Base-by-base conservation (phyloP, 2,888 invertebrate species). In the Platerodrilus igneus region DNA sequence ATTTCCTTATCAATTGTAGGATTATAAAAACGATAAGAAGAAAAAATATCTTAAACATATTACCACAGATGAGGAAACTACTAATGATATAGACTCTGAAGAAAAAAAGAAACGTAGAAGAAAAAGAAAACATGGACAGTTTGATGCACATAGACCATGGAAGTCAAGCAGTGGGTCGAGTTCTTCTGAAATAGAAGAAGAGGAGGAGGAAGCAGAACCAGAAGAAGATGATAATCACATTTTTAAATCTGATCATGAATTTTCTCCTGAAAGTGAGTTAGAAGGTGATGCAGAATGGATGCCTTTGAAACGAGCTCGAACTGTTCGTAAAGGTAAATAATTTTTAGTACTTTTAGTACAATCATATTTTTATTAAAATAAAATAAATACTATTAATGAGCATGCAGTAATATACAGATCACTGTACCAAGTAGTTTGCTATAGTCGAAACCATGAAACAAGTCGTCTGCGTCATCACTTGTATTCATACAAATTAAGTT, bases 221-320 rank as follows among this genome's bases (percentile, higher is more conserved):
- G 69, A 70, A 32, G 69, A 71, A 41, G 67, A 64, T 25, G 50
- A 53, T 36, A 49, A 19, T 70, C 68, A 34, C 68, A 67, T n/a
- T 64, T 78, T 81, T 52, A 84, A 82, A 60, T 90, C 89, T 0
- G 92, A 93, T 64, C 93, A 93, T 58, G 94, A 94, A 67, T 93
- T 93, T 66, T 91, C 91, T 0, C 90, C 90, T 0, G 92, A 92
- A 60, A 90, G 90, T 1, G 92, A 93, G 58, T 66, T 85, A 19
- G 86, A 81, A 47, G 83, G 79, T 21, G 82, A 80, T 36, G 81
- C 81, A 4, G 79, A 76, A 35, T 75, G 77, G 3, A 82, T 83
- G 46, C 92, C 91, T 0, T 69, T 85, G 48, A 83, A 87, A 61
- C 74, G 87, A 23, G 93, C 92, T 2, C 75, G 93, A 51, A 93